Evolutionary conservation across 1,140 invertebrate genomes (phyloP).

Genomic region (Calosoma granatense): DNA sequence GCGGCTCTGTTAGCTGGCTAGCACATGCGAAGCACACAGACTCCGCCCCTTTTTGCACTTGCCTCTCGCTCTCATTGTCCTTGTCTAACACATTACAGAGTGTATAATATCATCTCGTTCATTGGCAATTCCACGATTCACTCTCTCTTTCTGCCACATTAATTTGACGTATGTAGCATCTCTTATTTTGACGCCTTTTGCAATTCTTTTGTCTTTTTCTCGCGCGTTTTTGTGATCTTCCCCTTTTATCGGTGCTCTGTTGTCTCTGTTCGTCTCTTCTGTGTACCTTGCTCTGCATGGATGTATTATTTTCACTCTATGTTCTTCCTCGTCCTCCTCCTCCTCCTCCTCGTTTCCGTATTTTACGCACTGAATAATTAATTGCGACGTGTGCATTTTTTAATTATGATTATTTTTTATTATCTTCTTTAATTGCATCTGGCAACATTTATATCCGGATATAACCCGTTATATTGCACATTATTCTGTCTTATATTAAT

Average conservation of each 20-base stretch:
- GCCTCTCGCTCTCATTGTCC: not conserved
- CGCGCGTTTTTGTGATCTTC: not conserved
- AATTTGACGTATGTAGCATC: constrained; percentile 9
- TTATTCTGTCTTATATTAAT: too few species aligned
- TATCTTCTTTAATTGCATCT: not conserved
- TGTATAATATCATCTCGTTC: not conserved
- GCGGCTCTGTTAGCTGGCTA: too few species aligned
- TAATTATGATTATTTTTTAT: not conserved
- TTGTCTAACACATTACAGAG: not conserved
- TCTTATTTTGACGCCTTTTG: constrained; percentile 9
- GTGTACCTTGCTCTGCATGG: not conserved
- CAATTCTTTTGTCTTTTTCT: constrained; percentile 9
- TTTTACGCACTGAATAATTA: not conserved
- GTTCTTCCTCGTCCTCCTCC: too few species aligned
- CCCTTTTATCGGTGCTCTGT: not conserved
- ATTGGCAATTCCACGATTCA: not conserved
- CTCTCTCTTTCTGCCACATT: constrained; percentile 7
- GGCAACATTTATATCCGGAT: not conserved
- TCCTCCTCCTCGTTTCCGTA: not conserved
- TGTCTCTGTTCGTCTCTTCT: not conserved
- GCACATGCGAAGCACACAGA: not conserved
- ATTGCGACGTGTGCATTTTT: not conserved
- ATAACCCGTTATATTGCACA: too few species aligned
- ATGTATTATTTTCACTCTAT: too few species aligned
- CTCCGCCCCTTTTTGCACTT: not conserved